A percentile compares a stretch with the other conserved stretches of the same genome.
Evolutionary conservation across 2,888 invertebrate genomes (phyloP).

Genomic region (Papilio protenor): DNA sequence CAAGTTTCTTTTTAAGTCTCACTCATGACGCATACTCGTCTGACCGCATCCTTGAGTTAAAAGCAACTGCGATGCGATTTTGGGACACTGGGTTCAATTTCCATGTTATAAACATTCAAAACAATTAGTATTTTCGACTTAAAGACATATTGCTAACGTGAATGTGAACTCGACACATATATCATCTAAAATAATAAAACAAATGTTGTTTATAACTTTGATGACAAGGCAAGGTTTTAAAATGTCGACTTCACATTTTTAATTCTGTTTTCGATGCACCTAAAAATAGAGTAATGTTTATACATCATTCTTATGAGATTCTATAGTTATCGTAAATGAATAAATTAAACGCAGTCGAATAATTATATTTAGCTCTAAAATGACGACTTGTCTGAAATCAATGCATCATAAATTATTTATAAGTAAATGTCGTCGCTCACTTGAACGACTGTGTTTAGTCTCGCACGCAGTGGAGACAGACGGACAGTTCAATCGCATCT

Average conservation of each 20-base stretch:
- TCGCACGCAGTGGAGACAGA: conserved; percentile 2
- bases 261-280: too few relatives aligned
- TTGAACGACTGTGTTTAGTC: conserved; percentile 32
- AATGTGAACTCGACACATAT: background rate
- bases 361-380: conserved; percentile 8
- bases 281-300: background rate
- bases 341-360: background rate
- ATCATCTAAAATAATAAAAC: background rate
- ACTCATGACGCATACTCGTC: conserved; percentile 21
- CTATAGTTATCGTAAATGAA: background rate
- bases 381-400: conserved; percentile 6
- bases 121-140: too few relatives aligned
- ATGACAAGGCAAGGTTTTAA: background rate
- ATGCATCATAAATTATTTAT: conserved; percentile 25
- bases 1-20: conserved; percentile 24
- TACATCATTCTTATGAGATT: background rate
- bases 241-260: background rate
- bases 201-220: background rate
- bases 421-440: conserved; percentile 17
- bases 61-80: background rate
- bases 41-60: background rate
- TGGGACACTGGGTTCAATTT: background rate
- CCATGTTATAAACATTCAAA: background rate
- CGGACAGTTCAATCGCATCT: conserved; percentile 31
- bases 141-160: too few relatives aligned